A percentile compares a stretch with the other conserved stretches of the same genome.
Conservation (phyloP, 2,113 vertebrate genomes). For the Macroglossus sobrinus region DNA sequence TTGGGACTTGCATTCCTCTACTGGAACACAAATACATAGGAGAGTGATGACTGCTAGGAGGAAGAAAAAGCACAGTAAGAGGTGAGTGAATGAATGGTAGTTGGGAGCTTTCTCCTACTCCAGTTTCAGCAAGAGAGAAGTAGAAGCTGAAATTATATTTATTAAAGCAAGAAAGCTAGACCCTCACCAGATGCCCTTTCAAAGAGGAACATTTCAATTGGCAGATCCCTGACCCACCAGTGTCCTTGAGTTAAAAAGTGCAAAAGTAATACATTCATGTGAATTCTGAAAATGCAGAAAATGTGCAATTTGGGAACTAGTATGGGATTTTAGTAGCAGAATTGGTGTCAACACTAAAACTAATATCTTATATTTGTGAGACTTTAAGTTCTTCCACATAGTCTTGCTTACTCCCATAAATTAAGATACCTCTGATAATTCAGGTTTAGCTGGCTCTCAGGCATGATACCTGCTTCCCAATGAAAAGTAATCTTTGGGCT, state of each 20-base stretch:
- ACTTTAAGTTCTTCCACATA: neutral
- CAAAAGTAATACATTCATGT: neutral
- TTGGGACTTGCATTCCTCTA: neutral
- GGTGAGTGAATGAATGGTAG: neutral
- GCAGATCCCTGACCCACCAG: neutral
- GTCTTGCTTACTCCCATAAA: neutral
- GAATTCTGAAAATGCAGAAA: neutral
- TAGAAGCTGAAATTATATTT: neutral
- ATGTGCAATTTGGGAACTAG: neutral
- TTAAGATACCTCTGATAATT: neutral
- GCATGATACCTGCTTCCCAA: slow-evolving; percentile 11
- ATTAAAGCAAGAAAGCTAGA: neutral
- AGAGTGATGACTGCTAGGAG: neutral
- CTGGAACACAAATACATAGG: neutral
- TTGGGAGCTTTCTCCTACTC: neutral
- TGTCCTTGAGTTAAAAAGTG: neutral
- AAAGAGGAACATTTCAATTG: neutral
- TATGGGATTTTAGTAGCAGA: neutral
- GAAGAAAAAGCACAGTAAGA: neutral
- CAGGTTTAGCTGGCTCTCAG: neutral
- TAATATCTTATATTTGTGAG: neutral
- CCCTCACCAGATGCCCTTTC: neutral
- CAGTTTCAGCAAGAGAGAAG: neutral
- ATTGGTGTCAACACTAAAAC: neutral
- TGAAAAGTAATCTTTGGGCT: neutral